Evolutionary conservation across 1,140 invertebrate species (phyloP).

Genomic region (Neocloeon triangulifer): DNA sequence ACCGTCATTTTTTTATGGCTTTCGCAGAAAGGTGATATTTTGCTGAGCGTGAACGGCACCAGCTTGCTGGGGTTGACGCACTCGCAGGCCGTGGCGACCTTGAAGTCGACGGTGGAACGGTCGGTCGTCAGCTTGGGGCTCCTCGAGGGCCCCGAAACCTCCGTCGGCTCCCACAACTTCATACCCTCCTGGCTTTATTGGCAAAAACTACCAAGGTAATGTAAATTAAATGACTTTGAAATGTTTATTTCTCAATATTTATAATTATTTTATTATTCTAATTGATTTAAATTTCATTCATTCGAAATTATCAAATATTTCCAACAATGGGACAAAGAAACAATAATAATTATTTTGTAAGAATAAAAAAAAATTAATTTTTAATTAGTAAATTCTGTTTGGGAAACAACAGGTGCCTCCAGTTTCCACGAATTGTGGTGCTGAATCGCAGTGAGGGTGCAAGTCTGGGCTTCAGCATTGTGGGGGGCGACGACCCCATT

Average conservation of each 20-base stretch:
- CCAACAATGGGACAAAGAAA: no score
- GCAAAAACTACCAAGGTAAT: slow-evolving; percentile 21
- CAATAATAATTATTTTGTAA: no score
- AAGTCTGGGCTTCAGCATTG: slow-evolving; percentile 25
- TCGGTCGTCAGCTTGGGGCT: slow-evolving; percentile 18
- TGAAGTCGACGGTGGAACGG: slow-evolving; percentile 19
- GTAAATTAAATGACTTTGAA: not conserved
- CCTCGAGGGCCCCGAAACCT: slow-evolving; percentile 22
- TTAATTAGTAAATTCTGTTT: no score
- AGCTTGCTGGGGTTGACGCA: slow-evolving; percentile 22
- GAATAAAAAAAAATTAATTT: no score
- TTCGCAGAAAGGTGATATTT: slow-evolving; percentile 24
- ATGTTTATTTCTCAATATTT: no score
- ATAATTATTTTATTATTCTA: no score
- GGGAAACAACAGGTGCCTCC: slow-evolving; percentile 20
- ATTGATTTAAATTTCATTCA: no score
- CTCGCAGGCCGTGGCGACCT: slow-evolving; percentile 20
- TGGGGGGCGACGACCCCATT: slow-evolving; percentile 22
- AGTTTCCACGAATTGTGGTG: slow-evolving; percentile 21
- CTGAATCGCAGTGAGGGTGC: slow-evolving; percentile 17
- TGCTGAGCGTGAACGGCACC: slow-evolving; percentile 21
- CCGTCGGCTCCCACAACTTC: slow-evolving; percentile 19
- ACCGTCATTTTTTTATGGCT: slow-evolving; percentile 5
- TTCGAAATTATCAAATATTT: no score
- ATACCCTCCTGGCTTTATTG: slow-evolving; percentile 27